Evolutionary conservation across 2,888 invertebrate genomes (phyloP), one percentile per base, ranked within the genome.

Genomic region (Platycheirus albimanus): DNA sequence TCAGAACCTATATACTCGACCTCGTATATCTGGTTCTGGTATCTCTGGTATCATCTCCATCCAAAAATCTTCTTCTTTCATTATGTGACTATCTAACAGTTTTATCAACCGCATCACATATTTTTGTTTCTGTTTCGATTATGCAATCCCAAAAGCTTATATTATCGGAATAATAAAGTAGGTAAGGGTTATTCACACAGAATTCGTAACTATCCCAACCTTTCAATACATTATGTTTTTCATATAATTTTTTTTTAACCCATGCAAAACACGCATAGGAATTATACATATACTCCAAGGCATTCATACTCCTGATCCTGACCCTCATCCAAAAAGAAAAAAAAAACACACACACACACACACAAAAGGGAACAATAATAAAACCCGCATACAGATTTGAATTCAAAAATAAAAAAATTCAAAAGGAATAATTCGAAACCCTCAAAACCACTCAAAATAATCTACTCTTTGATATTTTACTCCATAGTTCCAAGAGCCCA

Each of bases 241-340:
- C 28, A 24, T 58, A 43, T 28, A 15, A 61, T 3, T 30, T 61
- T 43, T 61, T 43, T 30, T 30, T 19, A 13, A 19, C 54, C 11
- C 61, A 54, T 49, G 36, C 63, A 69, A 17, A 58, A 54, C 74
- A 77, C 76, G 47, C 33, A 41, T 51, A 36, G 28, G 49, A n/a
- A 75, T 75, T 64, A 79, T 43, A 69, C 56, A 79, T 43, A 64
- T 45, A 61, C 61, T 61, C 69, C 47, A 69, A 41, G 63, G n/a
- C 67, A 69, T 79, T 75, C 69, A 79, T 56, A 79, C 63, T 79
- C 41, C 75, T 75, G 75, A 75, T 79, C 41, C 75, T 75, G 75
- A 75, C 75, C 79, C 79, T 67, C 54, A 49, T 74, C 36, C 15
- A 0, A 38, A 30, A n/a, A n/a, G n/a, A n/a, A n/a, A n/a, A n/a